Evolutionary conservation across 2,888 invertebrate genomes (phyloP), one percentile per base, ranked within the genome.

Genomic region (Yponomeuta malinellus): DNA sequence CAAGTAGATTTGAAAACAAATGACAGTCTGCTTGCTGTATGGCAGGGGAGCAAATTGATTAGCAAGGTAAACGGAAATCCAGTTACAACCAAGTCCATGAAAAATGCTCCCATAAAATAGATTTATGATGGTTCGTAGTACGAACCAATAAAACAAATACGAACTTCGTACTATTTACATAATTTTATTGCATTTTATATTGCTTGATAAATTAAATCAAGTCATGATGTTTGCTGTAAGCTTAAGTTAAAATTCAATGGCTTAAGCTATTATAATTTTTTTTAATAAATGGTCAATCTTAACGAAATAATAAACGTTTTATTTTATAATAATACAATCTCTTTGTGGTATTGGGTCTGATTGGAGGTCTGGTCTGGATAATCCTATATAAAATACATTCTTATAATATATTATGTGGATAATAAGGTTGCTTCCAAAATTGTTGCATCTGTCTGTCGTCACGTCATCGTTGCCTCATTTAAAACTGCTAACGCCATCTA

Each of bases 81-180:
- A 78, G 93, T 98, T 33, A 94, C 93, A 67, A 95, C 96, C 76
- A 95, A 95, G 84, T 93, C 94, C 71, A 93, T 98, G 86, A 95
- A 94, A 80, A 95, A 95, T 85, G 96, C 96, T 75, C 95, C 96
- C 43, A 97, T 98, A 75, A 97, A 96, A 93, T 98, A 83, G 67
- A 8, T 63, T 65, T 52, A 37, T 31, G n/a, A 6, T 66, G 43
- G 43, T 33, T 23, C 23, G 1, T 23, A 23, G 23, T 23, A 23
- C 23, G 23, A 23, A 23, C 23, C 23, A 23, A 23, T 23, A 23
- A 23, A 23, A 23, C 23, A 23, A 23, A 23, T 5, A 37, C 15
- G 2, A 15, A 3, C 43, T 4, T 4, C 5, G 4, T 5, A 5
- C 37, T 43, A 52, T 68, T 68, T 68, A 43, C 48, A 48, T 68